phyloP scores from a whole-genome alignment of 2,113 vertebrate species.

The Himantopus leucocephalus region DNA sequence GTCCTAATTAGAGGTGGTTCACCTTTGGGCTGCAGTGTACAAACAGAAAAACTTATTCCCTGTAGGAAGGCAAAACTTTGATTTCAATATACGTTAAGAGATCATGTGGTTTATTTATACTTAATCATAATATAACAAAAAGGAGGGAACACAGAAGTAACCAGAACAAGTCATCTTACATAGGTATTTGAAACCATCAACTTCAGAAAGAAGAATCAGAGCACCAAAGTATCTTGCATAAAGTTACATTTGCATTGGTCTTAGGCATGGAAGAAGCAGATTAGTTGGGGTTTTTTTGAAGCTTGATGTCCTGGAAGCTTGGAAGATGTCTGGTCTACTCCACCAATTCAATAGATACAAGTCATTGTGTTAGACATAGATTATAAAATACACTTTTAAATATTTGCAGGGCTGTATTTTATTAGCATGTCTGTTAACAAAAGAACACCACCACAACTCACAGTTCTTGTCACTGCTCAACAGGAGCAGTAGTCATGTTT shows the following conservation, averaged over 20 bases:
- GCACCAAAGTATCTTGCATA: not conserved
- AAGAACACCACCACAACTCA: not conserved
- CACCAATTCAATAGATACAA: not conserved
- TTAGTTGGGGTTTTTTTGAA: not conserved
- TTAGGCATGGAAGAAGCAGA: not conserved
- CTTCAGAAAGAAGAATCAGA: not conserved
- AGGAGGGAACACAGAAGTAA: not conserved
- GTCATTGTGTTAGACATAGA: not conserved
- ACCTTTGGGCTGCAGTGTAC: not conserved
- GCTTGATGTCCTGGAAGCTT: not conserved
- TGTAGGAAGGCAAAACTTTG: not conserved
- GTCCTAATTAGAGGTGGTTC: not conserved
- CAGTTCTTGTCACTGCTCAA: not conserved
- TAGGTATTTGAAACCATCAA: not conserved
- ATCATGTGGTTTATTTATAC: not conserved
- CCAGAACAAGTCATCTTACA: not conserved
- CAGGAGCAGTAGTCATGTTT: not conserved
- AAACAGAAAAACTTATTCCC: not conserved
- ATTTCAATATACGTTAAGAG: not conserved
- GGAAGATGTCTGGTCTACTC: not conserved
- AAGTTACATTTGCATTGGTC: not conserved
- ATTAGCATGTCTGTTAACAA: not conserved
- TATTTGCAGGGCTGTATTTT: not conserved
- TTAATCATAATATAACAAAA: not conserved
- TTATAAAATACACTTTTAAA: not conserved